A percentile compares a stretch with the other conserved stretches of the same genome.
Conservation (phyloP, 2,888 invertebrate species). For the Orchestes rusci region DNA sequence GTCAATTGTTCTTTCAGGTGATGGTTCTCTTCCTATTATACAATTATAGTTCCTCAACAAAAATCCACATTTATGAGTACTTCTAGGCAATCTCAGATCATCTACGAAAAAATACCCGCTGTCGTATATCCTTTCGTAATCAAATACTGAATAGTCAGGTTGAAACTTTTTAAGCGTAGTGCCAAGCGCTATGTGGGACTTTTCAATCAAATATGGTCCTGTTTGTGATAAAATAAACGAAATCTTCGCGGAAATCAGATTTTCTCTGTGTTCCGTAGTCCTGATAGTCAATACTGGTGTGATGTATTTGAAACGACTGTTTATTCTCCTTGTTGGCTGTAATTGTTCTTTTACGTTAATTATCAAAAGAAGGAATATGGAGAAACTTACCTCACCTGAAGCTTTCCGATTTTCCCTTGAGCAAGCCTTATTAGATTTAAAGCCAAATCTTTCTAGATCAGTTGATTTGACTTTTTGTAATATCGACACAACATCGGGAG, state of each 20-base stretch:
- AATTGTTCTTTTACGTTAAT: neutral
- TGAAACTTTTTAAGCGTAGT: no score
- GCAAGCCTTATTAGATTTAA: slow-evolving; percentile 37
- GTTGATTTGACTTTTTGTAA: slow-evolving; percentile 40
- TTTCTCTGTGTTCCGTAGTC: slow-evolving; percentile 36
- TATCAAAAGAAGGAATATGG: neutral
- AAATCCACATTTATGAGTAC: slow-evolving; percentile 42
- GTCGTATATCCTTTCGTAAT: slow-evolving; percentile 20
- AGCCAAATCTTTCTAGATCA: slow-evolving; percentile 57
- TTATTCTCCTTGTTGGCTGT: no score
- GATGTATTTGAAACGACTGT: slow-evolving; percentile 34
- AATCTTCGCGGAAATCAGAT: slow-evolving; percentile 37
- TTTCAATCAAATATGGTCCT: no score
- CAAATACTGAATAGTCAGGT: no score
- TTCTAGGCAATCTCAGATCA: slow-evolving; percentile 41
- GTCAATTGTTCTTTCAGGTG: slow-evolving; percentile 47
- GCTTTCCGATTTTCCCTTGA: neutral
- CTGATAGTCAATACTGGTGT: slow-evolving; percentile 38
- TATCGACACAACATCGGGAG: slow-evolving; percentile 22
- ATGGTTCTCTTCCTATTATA: slow-evolving; percentile 57
- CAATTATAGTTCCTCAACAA: slow-evolving; percentile 55
- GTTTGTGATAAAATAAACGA: slow-evolving; percentile 30
- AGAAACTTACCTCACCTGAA: no score
- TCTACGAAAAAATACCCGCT: slow-evolving; percentile 24
- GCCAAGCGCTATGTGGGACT: no score